Conservation (phyloP, 2,113 vertebrate genomes). For the Phoenicopterus ruber region DNA sequence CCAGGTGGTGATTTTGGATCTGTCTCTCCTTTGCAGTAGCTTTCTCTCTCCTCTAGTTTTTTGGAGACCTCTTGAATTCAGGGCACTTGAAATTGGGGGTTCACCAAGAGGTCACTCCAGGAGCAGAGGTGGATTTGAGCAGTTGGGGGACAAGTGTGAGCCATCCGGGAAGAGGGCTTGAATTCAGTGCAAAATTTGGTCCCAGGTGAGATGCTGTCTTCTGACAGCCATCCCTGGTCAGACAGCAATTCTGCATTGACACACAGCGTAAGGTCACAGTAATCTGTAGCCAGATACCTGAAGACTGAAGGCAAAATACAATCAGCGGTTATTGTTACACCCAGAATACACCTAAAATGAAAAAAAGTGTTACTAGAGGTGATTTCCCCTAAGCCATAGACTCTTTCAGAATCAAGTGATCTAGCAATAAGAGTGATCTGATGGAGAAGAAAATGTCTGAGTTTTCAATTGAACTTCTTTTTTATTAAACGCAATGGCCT, state of each 20-base stretch:
- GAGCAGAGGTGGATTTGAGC: neutral
- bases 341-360: neutral
- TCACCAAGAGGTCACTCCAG: fast-evolving
- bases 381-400: neutral
- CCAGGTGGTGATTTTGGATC: neutral
- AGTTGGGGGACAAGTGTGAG: fast-evolving
- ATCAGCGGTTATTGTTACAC: neutral
- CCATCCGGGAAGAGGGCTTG: neutral
- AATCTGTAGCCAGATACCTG: neutral
- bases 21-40: neutral
- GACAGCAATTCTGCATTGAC: neutral
- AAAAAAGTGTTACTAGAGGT: neutral
- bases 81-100: neutral
- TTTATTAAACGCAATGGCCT: neutral
- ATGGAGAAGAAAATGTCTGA: neutral
- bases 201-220: neutral
- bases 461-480: neutral
- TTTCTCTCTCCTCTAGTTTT: neutral
- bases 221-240: neutral
- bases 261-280: neutral
- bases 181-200: neutral
- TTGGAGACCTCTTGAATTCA: neutral
- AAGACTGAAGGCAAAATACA: neutral
- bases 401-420: neutral
- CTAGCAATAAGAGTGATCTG: neutral